Evolutionary conservation across 2,113 vertebrate species (phyloP).

Genomic region (Paracanthobrama guichenoti): DNA sequence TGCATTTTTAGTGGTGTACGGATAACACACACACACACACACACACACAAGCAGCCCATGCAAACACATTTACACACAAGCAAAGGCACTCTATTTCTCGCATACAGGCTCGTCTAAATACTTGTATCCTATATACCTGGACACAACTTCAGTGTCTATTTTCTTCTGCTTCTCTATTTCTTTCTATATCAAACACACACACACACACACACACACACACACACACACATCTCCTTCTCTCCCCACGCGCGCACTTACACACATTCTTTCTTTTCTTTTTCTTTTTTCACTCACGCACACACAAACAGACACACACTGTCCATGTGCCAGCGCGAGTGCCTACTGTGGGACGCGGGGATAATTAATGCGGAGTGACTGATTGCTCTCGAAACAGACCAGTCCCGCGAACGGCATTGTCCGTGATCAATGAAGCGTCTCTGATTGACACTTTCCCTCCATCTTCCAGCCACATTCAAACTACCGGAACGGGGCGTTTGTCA

Average conservation of each 20-base stretch:
- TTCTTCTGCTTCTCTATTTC: not conserved
- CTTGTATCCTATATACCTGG: conserved; percentile 15
- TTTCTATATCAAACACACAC: conserved; percentile 28
- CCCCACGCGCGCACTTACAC: conserved; percentile 28
- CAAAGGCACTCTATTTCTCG: not conserved
- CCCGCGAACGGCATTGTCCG: conserved; percentile 78
- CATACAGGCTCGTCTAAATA: conserved; percentile 33
- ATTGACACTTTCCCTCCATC: conserved; percentile 77
- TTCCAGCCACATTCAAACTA: conserved; percentile 67
- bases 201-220: conserved; percentile 35
- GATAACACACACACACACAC: conserved; percentile 57
- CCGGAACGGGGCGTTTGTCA: conserved; percentile 67
- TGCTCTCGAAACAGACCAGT: conserved; percentile 84
- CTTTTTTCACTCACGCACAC: conserved; percentile 40
- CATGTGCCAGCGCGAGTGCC: conserved; percentile 69
- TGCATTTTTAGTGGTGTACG: conserved; percentile 54
- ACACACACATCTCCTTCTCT: conserved; percentile 30
- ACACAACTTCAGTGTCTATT: not conserved
- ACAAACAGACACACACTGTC: conserved; percentile 51
- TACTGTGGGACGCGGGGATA: conserved; percentile 70
- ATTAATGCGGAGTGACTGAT: conserved; percentile 88
- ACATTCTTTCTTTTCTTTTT: not conserved
- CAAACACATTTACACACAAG: conserved; percentile 31
- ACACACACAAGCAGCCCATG: conserved; percentile 22
- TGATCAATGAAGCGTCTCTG: conserved; percentile 76